phyloP scores from a whole-genome alignment of 64 coral and sea anemone genomes.

The Montipora capricornis region DNA sequence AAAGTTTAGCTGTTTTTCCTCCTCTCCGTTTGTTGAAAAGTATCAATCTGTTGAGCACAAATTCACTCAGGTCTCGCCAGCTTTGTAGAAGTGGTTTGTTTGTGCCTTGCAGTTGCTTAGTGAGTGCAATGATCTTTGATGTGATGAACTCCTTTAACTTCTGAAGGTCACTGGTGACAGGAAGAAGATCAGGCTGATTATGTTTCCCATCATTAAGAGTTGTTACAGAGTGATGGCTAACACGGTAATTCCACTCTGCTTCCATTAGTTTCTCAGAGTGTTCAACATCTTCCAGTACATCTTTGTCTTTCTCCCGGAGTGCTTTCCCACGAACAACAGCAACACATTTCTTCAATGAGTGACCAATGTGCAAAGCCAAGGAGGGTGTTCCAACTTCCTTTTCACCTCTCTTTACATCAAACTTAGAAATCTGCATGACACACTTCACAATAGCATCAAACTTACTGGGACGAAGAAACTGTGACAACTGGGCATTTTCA shows the following conservation, averaged over 20 bases:
- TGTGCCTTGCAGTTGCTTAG: conserved; percentile 16
- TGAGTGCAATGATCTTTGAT: conserved; percentile 42
- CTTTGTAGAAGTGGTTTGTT: not conserved
- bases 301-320: not conserved
- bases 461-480: not conserved
- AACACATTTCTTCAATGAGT: conserved; percentile 22
- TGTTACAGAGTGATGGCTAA: not conserved
- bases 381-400: conserved; percentile 24
- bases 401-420: conserved; percentile 19
- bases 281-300: not conserved
- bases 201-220: not conserved
- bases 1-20: conserved; percentile 28
- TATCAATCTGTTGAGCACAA: conserved; percentile 44
- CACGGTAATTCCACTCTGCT: conserved; percentile 10
- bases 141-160: conserved; percentile 44
- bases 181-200: not conserved
- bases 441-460: not conserved
- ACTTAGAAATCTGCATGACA: conserved; percentile 3
- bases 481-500: conserved; percentile 3
- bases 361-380: conserved; percentile 12
- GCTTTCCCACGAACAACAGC: not conserved
- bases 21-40: conserved; percentile 48
- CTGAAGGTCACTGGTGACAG: conserved; percentile 20
- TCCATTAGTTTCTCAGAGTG: conserved; percentile 29
- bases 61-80: conserved; percentile 30